Percentiles rank a stretch among this genome's conserved stretches.
phyloP scores from a whole-genome alignment of 2,888 invertebrate genomes.

The Platyscelio sp. region DNA sequence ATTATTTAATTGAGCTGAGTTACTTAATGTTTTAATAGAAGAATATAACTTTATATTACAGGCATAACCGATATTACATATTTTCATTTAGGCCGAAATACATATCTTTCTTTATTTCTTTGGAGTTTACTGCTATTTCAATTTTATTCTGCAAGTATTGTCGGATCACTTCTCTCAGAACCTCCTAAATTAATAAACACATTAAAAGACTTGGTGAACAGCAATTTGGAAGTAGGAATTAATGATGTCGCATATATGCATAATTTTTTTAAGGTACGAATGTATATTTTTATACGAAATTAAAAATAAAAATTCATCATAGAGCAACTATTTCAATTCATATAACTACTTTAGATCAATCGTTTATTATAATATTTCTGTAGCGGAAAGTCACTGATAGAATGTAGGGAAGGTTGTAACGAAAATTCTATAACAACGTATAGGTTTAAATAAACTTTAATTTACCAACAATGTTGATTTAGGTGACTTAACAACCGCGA shows the following conservation, averaged over 20 bases:
- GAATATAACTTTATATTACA: conserved; percentile 75
- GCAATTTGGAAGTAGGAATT: conserved; percentile 80
- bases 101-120: conserved; percentile 79
- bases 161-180: conserved; percentile 81
- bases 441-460: no score
- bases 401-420: no score
- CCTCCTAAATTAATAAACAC: conserved; percentile 81
- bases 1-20: no score
- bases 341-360: no score
- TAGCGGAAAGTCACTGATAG: no score
- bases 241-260: conserved; percentile 80
- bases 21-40: no score
- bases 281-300: neutral
- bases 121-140: conserved; percentile 82
- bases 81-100: conserved; percentile 84
- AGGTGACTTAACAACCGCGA: no score
- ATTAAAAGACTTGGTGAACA: conserved; percentile 79
- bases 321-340: no score
- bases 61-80: conserved; percentile 85
- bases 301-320: no score
- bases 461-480: no score
- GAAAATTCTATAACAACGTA: no score
- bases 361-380: no score
- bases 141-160: conserved; percentile 84
- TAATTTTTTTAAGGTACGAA: conserved; percentile 78